These are phyloP conservation scores for Python bivittatus DNA, from an alignment of 2,113 vertebrate genomes.

Conservation along the genomic window DNA sequence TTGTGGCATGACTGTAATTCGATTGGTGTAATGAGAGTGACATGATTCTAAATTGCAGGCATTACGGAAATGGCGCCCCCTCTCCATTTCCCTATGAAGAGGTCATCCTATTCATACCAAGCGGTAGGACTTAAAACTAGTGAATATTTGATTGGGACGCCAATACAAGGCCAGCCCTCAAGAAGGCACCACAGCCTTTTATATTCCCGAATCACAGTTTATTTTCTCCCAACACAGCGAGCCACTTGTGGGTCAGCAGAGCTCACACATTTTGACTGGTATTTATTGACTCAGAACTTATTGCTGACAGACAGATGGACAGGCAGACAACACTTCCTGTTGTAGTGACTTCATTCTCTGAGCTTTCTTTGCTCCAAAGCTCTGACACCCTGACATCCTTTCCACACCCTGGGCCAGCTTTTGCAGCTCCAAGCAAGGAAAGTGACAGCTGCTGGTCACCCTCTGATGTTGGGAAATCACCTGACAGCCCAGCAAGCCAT, in stretches of 20 bases:
- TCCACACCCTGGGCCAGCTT: slow-evolving; percentile 54
- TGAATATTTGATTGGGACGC: slow-evolving; percentile 45
- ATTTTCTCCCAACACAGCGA: slow-evolving; percentile 75
- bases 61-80: background rate
- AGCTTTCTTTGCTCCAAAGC: slow-evolving; percentile 28
- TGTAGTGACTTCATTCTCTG: slow-evolving; percentile 60
- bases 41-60: background rate
- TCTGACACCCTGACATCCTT: slow-evolving; percentile 61
- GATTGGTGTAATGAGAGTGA: background rate
- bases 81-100: slow-evolving; percentile 50
- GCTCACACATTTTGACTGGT: slow-evolving; percentile 70
- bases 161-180: slow-evolving; percentile 70
- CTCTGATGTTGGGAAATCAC: slow-evolving; percentile 11
- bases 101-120: slow-evolving; percentile 45
- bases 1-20: background rate
- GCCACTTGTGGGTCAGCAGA: slow-evolving; percentile 64
- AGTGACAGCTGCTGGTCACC: slow-evolving; percentile 58
- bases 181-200: slow-evolving; percentile 44
- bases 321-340: slow-evolving; percentile 68
- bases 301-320: slow-evolving; percentile 74
- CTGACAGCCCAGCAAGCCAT: background rate
- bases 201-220: slow-evolving; percentile 69
- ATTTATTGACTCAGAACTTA: slow-evolving; percentile 80
- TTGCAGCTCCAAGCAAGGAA: slow-evolving; percentile 56
- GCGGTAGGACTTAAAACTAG: slow-evolving; percentile 45